phyloP scores from a whole-genome alignment of 2,113 vertebrate species.

The Myotis yumanensis region DNA sequence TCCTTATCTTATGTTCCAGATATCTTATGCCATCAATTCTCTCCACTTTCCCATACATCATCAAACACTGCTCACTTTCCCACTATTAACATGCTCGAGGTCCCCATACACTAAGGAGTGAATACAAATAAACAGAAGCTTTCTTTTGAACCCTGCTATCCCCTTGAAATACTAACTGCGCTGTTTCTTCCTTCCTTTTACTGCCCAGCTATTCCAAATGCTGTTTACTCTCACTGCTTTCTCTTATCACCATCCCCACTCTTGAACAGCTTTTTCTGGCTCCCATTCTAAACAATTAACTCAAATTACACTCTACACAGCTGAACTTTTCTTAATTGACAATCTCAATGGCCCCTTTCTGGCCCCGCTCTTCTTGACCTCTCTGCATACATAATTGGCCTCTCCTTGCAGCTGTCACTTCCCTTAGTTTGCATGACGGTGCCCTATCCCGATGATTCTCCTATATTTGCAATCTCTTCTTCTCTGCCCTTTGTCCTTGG shows the following conservation, averaged over 20 bases:
- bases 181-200: background rate
- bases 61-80: background rate
- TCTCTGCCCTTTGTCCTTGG: background rate
- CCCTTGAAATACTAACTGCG: background rate
- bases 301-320: background rate
- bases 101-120: background rate
- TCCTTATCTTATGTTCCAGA: background rate
- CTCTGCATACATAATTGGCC: background rate
- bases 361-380: background rate
- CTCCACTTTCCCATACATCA: background rate
- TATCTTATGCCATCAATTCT: background rate
- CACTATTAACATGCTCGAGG: background rate
- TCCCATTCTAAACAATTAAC: conserved; percentile 42
- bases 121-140: background rate
- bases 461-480: background rate
- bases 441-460: background rate
- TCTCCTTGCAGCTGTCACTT: background rate
- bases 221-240: background rate
- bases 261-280: conserved; percentile 2
- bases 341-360: background rate
- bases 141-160: background rate
- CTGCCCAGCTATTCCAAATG: background rate
- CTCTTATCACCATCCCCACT: background rate
- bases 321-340: background rate
- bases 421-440: background rate